phyloP scores from a whole-genome alignment of 2,797 vertebrate species.

The Crocidura indochinensis region DNA sequence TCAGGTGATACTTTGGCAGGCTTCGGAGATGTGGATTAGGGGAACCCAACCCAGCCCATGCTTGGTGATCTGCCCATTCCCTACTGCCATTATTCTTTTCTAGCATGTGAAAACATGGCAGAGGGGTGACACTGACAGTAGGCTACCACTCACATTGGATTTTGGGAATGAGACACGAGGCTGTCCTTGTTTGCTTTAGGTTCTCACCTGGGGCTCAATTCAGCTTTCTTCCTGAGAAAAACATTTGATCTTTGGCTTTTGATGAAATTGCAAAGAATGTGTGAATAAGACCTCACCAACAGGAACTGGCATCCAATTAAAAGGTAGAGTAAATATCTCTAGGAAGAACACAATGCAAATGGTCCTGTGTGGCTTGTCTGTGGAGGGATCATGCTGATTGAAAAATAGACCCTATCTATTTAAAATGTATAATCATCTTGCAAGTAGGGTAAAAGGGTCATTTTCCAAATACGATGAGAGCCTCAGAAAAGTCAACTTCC shows the following conservation, averaged over 20 bases:
- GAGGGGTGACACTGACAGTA: background rate
- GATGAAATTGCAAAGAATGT: slow-evolving; percentile 55
- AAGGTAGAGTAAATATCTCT: background rate
- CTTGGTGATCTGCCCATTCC: slow-evolving; percentile 3
- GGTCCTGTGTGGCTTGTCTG: background rate
- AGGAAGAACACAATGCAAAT: slow-evolving; percentile 9
- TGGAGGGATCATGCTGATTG: background rate
- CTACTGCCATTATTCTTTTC: background rate
- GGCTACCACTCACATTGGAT: background rate
- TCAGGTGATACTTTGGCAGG: slow-evolving; percentile 59
- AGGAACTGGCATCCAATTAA: background rate
- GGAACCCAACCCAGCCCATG: background rate
- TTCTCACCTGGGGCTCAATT: background rate
- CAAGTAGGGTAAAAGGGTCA: background rate
- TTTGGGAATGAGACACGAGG: background rate
- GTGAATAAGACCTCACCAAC: slow-evolving; percentile 15
- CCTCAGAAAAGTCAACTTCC: background rate
- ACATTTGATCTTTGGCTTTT: slow-evolving; percentile 20
- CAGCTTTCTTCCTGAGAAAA: slow-evolving; percentile 15
- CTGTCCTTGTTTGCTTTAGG: background rate
- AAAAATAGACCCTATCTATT: slow-evolving; percentile 1
- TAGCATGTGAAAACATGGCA: background rate
- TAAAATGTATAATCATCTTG: background rate
- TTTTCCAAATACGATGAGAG: slow-evolving; percentile 51
- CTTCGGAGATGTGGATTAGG: background rate